Evolutionary conservation across 2,797 vertebrate species (phyloP).

Genomic region (Chaenodraco wilsoni): DNA sequence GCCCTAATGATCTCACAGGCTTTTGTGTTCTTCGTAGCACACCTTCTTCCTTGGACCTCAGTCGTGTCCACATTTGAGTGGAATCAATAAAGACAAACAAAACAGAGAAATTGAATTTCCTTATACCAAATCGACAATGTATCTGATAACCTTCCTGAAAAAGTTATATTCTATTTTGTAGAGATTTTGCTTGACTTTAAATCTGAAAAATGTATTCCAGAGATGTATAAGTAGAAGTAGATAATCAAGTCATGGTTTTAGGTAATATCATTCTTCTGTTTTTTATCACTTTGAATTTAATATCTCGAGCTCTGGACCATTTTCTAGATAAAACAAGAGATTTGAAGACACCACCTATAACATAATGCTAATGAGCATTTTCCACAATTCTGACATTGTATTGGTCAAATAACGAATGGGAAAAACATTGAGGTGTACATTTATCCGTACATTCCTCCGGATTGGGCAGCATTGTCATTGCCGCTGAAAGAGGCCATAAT

Average conservation of each 20-base stretch:
- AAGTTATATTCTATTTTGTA: not conserved
- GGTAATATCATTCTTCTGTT: not conserved
- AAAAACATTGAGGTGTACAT: slow-evolving; percentile 12
- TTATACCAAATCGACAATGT: not conserved
- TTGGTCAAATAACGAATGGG: not conserved
- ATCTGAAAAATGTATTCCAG: not conserved
- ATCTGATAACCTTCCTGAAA: not conserved
- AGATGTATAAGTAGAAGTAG: not conserved
- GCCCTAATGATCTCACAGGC: slow-evolving; percentile 63
- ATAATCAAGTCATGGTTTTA: not conserved
- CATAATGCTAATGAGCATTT: not conserved
- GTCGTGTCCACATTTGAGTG: slow-evolving; percentile 29
- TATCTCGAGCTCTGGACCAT: not conserved
- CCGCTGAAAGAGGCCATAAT: slow-evolving; percentile 71
- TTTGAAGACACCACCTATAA: not conserved
- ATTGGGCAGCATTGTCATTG: slow-evolving; percentile 72
- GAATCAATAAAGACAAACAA: slow-evolving; percentile 10
- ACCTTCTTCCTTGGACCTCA: slow-evolving; percentile 30
- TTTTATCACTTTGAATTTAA: too few relatives aligned
- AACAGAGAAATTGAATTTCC: slow-evolving; percentile 11
- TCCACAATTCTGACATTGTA: not conserved
- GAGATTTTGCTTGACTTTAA: not conserved
- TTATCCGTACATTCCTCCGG: slow-evolving; percentile 54
- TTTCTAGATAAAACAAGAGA: not conserved
- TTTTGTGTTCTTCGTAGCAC: slow-evolving; percentile 30